Conservation (phyloP, 2,888 invertebrate genomes). For the Andrena haemorrhoa region DNA sequence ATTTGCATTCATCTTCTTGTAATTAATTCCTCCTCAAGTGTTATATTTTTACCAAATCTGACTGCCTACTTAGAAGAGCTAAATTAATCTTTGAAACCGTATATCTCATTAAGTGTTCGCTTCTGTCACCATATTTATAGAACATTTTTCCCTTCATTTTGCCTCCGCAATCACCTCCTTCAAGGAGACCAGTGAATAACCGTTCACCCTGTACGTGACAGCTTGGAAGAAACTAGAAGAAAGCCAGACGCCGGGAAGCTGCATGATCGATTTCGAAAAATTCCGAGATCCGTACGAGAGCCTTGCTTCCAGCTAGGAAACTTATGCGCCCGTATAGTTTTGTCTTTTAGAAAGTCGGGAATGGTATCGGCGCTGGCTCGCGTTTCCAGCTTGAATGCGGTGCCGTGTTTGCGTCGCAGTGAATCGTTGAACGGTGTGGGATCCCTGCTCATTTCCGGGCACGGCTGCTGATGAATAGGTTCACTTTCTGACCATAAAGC, state of each 20-base stretch:
- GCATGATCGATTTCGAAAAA: not conserved
- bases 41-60: no score
- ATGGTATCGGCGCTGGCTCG: not conserved
- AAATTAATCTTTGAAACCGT: no score
- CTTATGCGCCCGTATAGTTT: not conserved
- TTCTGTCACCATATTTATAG: no score
- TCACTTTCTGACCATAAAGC: constrained; percentile 27
- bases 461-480: constrained; percentile 29
- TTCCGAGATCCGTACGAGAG: not conserved
- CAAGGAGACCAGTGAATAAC: no score
- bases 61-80: no score
- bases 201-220: no score
- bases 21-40: no score
- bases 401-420: not conserved
- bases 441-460: constrained; percentile 36
- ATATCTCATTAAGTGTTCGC: no score
- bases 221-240: not conserved
- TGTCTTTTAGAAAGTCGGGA: constrained; percentile 5
- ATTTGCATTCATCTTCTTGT: no score
- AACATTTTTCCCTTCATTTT: no score
- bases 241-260: not conserved
- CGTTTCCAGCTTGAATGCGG: not conserved
- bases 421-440: constrained; percentile 17
- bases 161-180: no score
- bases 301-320: not conserved